phyloP scores from a whole-genome alignment of 2,797 vertebrate genomes.

The Sardinella longiceps region DNA sequence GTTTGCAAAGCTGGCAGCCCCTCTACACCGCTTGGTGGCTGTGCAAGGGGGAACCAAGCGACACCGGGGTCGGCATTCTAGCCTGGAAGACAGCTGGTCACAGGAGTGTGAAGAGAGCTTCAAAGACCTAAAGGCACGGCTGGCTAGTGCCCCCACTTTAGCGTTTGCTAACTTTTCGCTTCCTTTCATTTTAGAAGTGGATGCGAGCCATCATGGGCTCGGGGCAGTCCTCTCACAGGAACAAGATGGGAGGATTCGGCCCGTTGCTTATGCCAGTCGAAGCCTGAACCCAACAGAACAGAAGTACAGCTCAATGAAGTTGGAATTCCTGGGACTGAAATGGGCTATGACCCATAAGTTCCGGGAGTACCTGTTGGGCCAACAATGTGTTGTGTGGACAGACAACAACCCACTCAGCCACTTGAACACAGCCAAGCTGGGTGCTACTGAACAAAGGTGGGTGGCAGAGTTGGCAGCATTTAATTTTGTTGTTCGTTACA shows the following conservation, averaged over 20 bases:
- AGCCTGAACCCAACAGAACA: no score
- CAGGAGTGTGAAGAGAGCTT: not conserved
- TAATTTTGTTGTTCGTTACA: no score
- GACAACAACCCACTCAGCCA: not conserved
- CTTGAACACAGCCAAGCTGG: not conserved
- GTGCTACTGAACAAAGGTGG: no score
- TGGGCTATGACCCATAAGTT: not conserved
- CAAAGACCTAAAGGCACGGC: not conserved
- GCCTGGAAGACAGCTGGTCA: not conserved
- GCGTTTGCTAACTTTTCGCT: not conserved
- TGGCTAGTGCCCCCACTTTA: not conserved
- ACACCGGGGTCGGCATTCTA: not conserved
- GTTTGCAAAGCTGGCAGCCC: not conserved
- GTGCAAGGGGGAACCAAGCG: not conserved
- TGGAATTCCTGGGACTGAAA: not conserved
- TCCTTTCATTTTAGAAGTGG: not conserved
- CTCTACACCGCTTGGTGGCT: not conserved
- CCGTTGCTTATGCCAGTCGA: not conserved
- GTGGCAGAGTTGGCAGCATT: no score
- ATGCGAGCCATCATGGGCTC: not conserved
- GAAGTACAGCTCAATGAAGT: not conserved
- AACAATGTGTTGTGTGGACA: not conserved
- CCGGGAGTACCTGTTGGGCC: not conserved
- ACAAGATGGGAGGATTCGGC: not conserved
- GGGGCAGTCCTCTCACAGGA: not conserved